Evolutionary conservation across 1,140 invertebrate genomes (phyloP).

Genomic region (Aporrectodea caliginosa): DNA sequence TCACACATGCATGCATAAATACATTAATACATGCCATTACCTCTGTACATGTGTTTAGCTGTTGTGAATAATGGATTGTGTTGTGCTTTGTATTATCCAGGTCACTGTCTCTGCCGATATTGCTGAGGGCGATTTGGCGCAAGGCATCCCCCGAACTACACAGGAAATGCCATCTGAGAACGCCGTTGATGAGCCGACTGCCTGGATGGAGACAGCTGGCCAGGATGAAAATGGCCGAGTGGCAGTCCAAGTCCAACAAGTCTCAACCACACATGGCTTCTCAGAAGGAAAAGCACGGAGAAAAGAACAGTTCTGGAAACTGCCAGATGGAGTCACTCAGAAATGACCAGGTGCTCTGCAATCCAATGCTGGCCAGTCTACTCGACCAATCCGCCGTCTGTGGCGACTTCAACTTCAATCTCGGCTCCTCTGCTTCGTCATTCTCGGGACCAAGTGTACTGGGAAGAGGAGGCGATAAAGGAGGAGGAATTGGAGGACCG

Average conservation of each 20-base stretch:
- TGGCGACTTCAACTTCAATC: not conserved
- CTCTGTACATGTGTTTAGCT: no score
- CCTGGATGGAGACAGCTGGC: not conserved
- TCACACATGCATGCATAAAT: no score
- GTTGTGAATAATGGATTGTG: no score
- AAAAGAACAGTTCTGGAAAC: no score
- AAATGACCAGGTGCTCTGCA: slow-evolving; percentile 38
- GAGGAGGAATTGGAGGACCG: not conserved
- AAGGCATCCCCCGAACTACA: not conserved
- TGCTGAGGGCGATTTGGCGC: not conserved
- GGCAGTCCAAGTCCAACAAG: not conserved
- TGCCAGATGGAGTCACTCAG: slow-evolving; percentile 20
- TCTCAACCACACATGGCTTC: not conserved
- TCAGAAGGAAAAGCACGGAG: not conserved
- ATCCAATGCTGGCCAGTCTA: slow-evolving; percentile 48
- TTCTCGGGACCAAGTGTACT: not conserved
- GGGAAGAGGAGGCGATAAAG: not conserved
- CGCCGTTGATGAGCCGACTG: not conserved
- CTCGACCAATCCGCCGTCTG: slow-evolving; percentile 40
- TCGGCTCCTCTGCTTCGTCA: not conserved
- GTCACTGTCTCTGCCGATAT: not conserved
- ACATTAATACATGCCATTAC: no score
- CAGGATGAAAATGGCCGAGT: not conserved
- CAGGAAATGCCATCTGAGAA: not conserved
- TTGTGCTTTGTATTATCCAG: no score